phyloP scores from a whole-genome alignment of 2,797 vertebrate genomes.

The Micromesistius poutassou region DNA sequence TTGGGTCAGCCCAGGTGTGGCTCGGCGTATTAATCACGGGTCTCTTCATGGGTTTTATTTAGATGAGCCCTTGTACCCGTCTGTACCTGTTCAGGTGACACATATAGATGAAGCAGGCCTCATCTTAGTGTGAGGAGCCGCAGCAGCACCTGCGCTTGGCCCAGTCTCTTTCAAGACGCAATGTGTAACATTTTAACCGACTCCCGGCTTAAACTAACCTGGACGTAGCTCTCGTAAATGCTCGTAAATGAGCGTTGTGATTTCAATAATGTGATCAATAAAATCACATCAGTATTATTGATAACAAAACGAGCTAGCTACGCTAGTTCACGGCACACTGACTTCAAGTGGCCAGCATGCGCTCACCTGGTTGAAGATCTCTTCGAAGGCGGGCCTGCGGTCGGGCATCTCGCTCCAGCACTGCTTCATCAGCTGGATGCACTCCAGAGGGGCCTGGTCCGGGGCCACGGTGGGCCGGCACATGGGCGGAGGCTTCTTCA shows the following conservation, averaged over 20 bases:
- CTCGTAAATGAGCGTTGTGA: no score
- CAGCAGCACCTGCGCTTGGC: neutral
- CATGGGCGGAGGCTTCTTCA: slow-evolving; percentile 84
- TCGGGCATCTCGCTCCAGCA: slow-evolving; percentile 83
- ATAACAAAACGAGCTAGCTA: no score
- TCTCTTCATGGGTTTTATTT: neutral
- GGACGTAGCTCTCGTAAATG: no score
- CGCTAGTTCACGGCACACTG: no score
- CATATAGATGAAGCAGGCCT: neutral
- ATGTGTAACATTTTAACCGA: no score
- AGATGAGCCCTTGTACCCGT: neutral
- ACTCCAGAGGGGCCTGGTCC: slow-evolving; percentile 83
- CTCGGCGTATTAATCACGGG: neutral
- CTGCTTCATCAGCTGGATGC: slow-evolving; percentile 85
- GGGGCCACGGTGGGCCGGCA: slow-evolving; percentile 81
- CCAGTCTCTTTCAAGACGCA: neutral
- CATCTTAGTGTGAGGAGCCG: neutral
- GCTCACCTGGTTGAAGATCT: slow-evolving; percentile 81
- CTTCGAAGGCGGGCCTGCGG: slow-evolving; percentile 76
- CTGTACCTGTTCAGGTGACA: neutral
- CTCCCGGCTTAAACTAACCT: no score
- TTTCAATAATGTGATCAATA: no score
- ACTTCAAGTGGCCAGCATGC: neutral
- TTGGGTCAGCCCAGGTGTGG: neutral
- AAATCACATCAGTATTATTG: no score